Conservation (phyloP, 92 coral and sea anemone species). For the Parazoanthus swiftii region DNA sequence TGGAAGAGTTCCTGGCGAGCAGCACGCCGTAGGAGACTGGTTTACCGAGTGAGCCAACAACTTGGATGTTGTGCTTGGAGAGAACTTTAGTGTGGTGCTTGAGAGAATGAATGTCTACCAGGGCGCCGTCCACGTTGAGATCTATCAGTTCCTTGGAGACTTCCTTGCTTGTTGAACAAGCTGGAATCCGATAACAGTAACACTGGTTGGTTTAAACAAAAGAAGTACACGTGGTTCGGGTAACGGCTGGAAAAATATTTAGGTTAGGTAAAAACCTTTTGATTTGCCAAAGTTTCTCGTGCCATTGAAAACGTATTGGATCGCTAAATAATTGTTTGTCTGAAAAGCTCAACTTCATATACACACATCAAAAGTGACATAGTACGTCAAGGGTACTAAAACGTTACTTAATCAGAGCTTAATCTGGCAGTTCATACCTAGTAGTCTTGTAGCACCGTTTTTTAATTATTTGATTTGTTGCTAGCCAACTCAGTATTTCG, state of each 20-base stretch:
- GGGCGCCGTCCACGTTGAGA: constrained; percentile 74
- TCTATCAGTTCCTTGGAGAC: constrained; percentile 65
- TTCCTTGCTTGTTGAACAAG: constrained; percentile 52
- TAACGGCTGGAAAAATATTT: too few relatives aligned
- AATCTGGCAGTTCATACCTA: too few relatives aligned
- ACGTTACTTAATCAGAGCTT: too few relatives aligned
- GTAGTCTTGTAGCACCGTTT: too few relatives aligned
- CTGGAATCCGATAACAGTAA: constrained; percentile 39
- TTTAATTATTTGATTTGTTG: too few relatives aligned
- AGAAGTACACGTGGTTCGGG: too few relatives aligned
- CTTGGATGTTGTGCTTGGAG: constrained; percentile 67
- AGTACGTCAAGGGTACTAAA: too few relatives aligned
- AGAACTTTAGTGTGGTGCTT: constrained; percentile 59
- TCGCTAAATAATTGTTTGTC: too few relatives aligned
- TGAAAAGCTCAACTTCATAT: background rate
- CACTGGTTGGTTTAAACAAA: background rate
- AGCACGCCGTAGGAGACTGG: constrained; percentile 76
- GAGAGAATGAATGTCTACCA: constrained; percentile 82
- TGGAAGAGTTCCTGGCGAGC: constrained; percentile 53
- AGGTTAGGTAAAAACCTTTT: background rate
- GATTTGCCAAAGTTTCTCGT: background rate
- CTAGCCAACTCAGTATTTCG: too few relatives aligned
- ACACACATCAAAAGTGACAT: background rate
- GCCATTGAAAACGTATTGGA: background rate
- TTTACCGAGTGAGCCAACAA: constrained; percentile 65